A percentile compares a stretch with the other conserved stretches of the same genome.
These are phyloP conservation scores for Callimorpha dominula DNA, from an alignment of 2,888 invertebrate species.

Conservation along the genomic window DNA sequence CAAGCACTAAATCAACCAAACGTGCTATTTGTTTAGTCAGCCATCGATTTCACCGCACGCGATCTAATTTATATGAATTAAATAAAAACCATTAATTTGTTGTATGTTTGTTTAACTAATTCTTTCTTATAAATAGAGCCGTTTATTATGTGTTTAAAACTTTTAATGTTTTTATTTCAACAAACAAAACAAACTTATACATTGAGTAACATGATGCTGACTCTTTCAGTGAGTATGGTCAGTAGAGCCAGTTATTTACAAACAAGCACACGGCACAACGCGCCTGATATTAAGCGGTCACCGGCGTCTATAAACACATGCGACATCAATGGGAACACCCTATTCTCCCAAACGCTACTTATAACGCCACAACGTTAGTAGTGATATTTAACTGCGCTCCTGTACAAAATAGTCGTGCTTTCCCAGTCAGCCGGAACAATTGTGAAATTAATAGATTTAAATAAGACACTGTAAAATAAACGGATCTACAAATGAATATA, in stretches of 20 bases:
- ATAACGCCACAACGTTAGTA: background rate
- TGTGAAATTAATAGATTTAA: background rate
- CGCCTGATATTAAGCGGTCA: too few relatives aligned
- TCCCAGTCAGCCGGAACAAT: background rate
- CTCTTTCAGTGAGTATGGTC: too few relatives aligned
- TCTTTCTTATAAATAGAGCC: slow-evolving; percentile 5
- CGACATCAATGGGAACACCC: too few relatives aligned
- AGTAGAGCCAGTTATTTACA: too few relatives aligned
- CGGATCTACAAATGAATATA: background rate
- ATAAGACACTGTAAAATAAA: slow-evolving; percentile 2
- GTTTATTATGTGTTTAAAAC: background rate
- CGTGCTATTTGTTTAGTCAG: slow-evolving; percentile 73
- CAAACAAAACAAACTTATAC: background rate
- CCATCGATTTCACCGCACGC: slow-evolving; percentile 59
- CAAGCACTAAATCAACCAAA: slow-evolving; percentile 67
- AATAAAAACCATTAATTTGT: slow-evolving; percentile 43
- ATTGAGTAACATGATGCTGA: too few relatives aligned
- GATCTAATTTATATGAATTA: slow-evolving; percentile 47
- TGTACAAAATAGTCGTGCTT: background rate
- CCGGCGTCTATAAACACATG: too few relatives aligned
- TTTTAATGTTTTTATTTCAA: background rate
- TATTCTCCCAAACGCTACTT: too few relatives aligned
- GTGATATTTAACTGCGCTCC: background rate
- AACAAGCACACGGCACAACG: too few relatives aligned
- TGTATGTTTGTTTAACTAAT: slow-evolving; percentile 34